Conservation (phyloP, 2,888 invertebrate species). For the Hirtodrosophila confusa region DNA sequence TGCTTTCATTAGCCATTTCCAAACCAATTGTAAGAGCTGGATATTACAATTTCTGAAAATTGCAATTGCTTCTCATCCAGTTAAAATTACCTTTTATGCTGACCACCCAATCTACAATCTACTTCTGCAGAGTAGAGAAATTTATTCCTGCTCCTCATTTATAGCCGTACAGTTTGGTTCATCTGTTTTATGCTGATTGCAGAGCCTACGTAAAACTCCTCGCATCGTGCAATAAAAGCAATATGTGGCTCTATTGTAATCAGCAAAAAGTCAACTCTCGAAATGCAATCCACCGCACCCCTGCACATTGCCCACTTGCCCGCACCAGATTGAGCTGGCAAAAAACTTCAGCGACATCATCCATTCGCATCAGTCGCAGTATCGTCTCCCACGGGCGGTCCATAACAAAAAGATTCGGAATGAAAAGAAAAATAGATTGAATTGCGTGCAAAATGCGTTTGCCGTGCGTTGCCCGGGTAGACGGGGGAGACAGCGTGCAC, state of each 20-base stretch:
- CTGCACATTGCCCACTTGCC: no score
- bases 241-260: slow-evolving; percentile 58
- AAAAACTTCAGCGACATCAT: slow-evolving; percentile 54
- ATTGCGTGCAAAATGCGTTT: slow-evolving; percentile 81
- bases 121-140: slow-evolving; percentile 5
- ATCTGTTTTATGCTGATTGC: slow-evolving; percentile 42
- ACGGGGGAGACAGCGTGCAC: slow-evolving; percentile 32
- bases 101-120: slow-evolving; percentile 1
- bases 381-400: slow-evolving; percentile 31
- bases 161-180: slow-evolving; percentile 3
- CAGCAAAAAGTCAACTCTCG: slow-evolving; percentile 37
- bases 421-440: slow-evolving; percentile 76
- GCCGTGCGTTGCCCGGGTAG: slow-evolving; percentile 44
- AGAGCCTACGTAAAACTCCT: slow-evolving; percentile 15
- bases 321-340: neutral
- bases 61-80: no score
- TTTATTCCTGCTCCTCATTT: slow-evolving; percentile 9
- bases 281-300: slow-evolving; percentile 10
- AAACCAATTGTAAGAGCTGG: no score
- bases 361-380: slow-evolving; percentile 54
- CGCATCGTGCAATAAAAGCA: slow-evolving; percentile 41
- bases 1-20: no score
- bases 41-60: no score
- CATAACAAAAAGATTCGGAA: slow-evolving; percentile 65
- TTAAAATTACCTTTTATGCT: neutral